A percentile compares a stretch with the other conserved stretches of the same genome.
Evolutionary conservation across 2,797 vertebrate species (phyloP).

Genomic region (Hozukius guyotensis): DNA sequence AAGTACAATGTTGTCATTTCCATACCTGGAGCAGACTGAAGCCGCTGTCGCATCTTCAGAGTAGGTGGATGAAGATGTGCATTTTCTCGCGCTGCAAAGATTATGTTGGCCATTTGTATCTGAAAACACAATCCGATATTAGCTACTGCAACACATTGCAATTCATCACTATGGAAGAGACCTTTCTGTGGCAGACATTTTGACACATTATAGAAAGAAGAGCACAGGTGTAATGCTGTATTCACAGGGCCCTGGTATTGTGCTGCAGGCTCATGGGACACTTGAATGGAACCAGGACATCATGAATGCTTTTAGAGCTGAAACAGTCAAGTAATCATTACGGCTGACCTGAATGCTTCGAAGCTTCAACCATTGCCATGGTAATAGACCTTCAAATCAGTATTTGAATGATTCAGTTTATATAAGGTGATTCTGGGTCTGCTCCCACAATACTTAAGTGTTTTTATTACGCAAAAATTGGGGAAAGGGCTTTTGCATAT

Average conservation of each 20-base stretch:
- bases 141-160: not conserved
- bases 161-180: not conserved
- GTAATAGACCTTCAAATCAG: too few species aligned
- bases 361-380: too few species aligned
- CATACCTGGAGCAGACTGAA: slow-evolving; percentile 75
- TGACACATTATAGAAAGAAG: not conserved
- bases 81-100: slow-evolving; percentile 70
- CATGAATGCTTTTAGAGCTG: not conserved
- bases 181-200: not conserved
- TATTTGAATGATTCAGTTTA: too few species aligned
- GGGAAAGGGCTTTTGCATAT: too few species aligned
- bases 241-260: not conserved
- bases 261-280: not conserved
- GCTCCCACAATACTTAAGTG: too few species aligned
- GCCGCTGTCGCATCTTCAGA: slow-evolving; percentile 59
- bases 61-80: slow-evolving; percentile 39
- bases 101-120: slow-evolving; percentile 68
- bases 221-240: not conserved
- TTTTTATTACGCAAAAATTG: too few species aligned
- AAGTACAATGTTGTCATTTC: not conserved
- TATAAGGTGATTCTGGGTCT: too few species aligned
- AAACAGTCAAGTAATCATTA: not conserved
- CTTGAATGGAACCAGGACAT: not conserved
- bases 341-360: too few species aligned
- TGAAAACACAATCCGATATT: slow-evolving; percentile 25